These are phyloP conservation scores for Contarinia nasturtii DNA, from an alignment of 1,140 invertebrate species.

Conservation along the genomic window DNA sequence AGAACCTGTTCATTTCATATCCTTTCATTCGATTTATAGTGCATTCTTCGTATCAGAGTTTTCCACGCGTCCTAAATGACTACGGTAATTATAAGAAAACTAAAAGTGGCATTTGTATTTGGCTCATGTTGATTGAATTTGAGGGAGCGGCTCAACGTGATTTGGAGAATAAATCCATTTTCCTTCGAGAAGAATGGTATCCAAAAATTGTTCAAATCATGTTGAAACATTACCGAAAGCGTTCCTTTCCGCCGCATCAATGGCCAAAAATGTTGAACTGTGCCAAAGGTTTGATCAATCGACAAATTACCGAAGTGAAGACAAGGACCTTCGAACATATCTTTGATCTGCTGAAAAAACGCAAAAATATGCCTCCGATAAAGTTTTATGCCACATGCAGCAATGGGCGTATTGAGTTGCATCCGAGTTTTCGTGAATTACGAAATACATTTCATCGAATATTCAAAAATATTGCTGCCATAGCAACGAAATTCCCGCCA, in stretches of 20 bases:
- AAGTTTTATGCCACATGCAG: constrained; percentile 25
- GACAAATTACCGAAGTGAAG: constrained; percentile 30
- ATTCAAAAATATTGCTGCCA: constrained; percentile 21
- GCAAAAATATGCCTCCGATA: constrained; percentile 26
- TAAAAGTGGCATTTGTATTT: constrained; percentile 21
- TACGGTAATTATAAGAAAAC: constrained; percentile 27
- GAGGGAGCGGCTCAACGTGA: constrained; percentile 24
- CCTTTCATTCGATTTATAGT: constrained; percentile 37
- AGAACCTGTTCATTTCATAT: constrained; percentile 35
- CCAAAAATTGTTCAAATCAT: constrained; percentile 21
- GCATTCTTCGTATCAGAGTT: constrained; percentile 27
- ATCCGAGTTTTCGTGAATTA: constrained; percentile 22
- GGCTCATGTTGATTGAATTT: constrained; percentile 19
- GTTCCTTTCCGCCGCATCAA: constrained; percentile 9
- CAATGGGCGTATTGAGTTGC: constrained; percentile 17
- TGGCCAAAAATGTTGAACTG: constrained; percentile 17
- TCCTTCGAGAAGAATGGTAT: constrained; percentile 23
- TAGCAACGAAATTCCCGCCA: constrained; percentile 23
- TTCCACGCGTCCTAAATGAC: constrained; percentile 33
- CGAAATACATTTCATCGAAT: constrained; percentile 18
- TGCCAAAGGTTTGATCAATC: constrained; percentile 25
- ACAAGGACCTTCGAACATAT: constrained; percentile 31
- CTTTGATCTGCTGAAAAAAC: constrained; percentile 23
- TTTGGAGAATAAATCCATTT: constrained; percentile 21
- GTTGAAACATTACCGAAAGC: constrained; percentile 16